Evolutionary conservation across 2,797 vertebrate species (phyloP), one percentile per base, ranked within the genome.

Genomic region (Cossypha polioptera): DNA sequence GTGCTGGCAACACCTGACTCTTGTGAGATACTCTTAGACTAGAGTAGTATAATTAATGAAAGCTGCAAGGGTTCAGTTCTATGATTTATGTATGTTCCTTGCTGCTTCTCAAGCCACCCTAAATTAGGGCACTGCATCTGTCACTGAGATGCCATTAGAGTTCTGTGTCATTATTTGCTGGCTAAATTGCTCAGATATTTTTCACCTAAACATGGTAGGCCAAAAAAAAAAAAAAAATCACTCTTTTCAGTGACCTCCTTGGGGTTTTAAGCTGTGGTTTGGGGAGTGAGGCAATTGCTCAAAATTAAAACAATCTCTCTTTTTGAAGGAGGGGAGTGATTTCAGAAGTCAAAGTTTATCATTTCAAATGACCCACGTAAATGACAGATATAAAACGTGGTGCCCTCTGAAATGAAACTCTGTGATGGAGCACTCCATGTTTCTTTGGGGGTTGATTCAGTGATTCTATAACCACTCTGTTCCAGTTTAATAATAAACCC

Each of bases 301-400:
- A 90, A 76, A 95, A 96, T 95, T 91, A 93, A 68, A 79, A 13
- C 89, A 63, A 94, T 96, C 59, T 71, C 63, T 95, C 92, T 85
- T 88, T 78, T 73, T 91, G 89, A 88, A 90, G 67, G 86, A 87
- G 89, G 78, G 51, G 59, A 86, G 40, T 66, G 62, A 92, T 94
- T 95, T 68, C 31, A 31, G 43, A 67, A 95, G 92, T 90, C 86
- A 63, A 73, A 75, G 83, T 92, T 88, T 51, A 35, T 84, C 1
- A 40, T 88, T 95, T 88, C 59, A 57, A 92, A 76, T 82, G 77
- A 81, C 48, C 80, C 63, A 19, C 43, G 6, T 50, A 94, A 92
- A 78, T 69, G 92, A 66, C 92, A 86, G 79, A 57, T 73, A 54
- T 72, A 93, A 90, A 93, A 75, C 9, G 42, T 31, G 54, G 5